Base-by-base conservation (phyloP, 2,888 invertebrate genomes). In the Pocota personata region DNA sequence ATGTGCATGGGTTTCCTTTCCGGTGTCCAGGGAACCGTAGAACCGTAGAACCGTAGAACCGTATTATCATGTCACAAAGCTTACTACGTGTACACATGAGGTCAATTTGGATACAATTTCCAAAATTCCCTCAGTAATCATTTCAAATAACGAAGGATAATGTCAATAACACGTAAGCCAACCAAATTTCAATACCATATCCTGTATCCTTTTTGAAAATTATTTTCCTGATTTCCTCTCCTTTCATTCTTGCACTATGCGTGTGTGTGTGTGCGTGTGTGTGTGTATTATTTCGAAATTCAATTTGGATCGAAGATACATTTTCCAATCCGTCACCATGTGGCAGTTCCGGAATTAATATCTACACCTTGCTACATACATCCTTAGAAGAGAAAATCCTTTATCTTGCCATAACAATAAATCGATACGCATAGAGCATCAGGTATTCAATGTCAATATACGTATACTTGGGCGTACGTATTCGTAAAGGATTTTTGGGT, bases 341-440 rank as follows among this genome's bases (percentile, higher is more conserved):
- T 37, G 67, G 30, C 67, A 67, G 58, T 60, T 67, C 32, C 40
- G 40, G 66, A 67, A 76, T 76, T 67, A 60, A 57, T 71, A 52
- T 16, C 58, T 67, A 14, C 40, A 76, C 66, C 24, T 57, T 37
- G 3, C 24, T n/a, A n/a, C n/a, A n/a, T n/a, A 37, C 27, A 37
- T 72, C 48, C 64, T 21, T 32, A 32, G n/a, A 50, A 46, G 10
- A 35, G 10, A 37, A 19, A 48, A 64, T 62, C 82, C 64, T 72
- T 64, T 76, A 75, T 48, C 67, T 46, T 21, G 19, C 12, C 46
- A 52, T 55, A 37, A 76, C 64, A 35, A 71, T 69, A 64, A 64
- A 64, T 64, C 76, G 76, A 71, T 60, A 32, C 7, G 48, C 64
- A 55, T 55, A 57, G 58, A 43, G 57, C 43, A 71, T 71, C 71